phyloP scores from a whole-genome alignment of 2,797 vertebrate species.

The Alosa sapidissima region DNA sequence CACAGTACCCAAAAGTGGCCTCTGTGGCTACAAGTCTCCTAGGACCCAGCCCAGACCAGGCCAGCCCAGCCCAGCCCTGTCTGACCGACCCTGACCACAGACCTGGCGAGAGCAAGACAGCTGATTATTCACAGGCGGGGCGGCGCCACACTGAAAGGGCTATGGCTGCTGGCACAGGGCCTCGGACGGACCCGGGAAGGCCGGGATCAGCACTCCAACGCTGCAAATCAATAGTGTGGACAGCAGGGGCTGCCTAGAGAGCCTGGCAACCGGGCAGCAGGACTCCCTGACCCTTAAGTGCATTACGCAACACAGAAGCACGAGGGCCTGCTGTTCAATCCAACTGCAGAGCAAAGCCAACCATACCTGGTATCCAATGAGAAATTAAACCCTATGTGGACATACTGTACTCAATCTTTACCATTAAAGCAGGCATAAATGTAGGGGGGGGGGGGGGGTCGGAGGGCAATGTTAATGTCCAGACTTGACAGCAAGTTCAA shows the following conservation, averaged over 20 bases:
- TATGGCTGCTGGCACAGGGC: constrained; percentile 7
- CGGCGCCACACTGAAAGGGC: constrained; percentile 2
- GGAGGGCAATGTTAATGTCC: not conserved
- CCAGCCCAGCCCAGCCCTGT: not conserved
- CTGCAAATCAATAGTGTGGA: constrained; percentile 35
- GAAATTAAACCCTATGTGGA: not conserved
- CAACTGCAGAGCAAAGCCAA: not conserved
- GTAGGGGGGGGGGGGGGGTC: not conserved
- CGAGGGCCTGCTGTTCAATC: not conserved
- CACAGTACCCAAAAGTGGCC: not conserved
- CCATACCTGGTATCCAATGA: not conserved
- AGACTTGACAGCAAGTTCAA: constrained; percentile 7
- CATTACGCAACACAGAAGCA: constrained; percentile 20
- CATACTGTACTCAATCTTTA: not conserved
- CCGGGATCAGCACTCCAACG: constrained; percentile 27
- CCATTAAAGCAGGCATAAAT: not conserved
- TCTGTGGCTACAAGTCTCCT: not conserved
- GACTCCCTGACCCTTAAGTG: not conserved
- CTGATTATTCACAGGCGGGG: not conserved
- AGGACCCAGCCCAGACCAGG: not conserved
- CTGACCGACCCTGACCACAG: not conserved
- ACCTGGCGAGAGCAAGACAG: not conserved
- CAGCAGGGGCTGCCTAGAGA: constrained; percentile 7
- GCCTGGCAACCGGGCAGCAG: constrained; percentile 7
- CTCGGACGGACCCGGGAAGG: constrained; percentile 23